Conservation (phyloP, 2,113 vertebrate genomes). For the Anolis carolinensis region DNA sequence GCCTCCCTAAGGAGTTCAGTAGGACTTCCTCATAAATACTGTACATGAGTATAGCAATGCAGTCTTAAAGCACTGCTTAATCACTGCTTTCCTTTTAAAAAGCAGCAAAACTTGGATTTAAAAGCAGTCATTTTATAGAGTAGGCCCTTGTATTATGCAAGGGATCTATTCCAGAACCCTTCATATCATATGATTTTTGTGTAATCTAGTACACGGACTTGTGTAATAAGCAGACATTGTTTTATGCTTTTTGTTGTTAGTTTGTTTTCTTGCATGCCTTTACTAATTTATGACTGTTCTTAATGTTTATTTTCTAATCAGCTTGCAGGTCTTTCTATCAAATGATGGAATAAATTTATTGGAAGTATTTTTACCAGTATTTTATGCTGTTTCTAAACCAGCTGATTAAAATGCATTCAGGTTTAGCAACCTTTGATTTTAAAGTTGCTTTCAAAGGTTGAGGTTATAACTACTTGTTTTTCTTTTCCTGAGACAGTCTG, state of each 20-base stretch:
- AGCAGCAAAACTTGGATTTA: background rate
- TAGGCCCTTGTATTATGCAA: too few relatives aligned
- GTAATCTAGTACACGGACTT: too few relatives aligned
- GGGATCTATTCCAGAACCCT: too few relatives aligned
- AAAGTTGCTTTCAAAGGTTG: background rate
- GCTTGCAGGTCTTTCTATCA: background rate
- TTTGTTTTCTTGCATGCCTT: background rate
- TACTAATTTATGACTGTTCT: background rate
- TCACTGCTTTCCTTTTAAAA: background rate
- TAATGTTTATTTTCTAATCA: background rate
- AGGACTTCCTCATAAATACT: too few relatives aligned
- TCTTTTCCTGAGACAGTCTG: too few relatives aligned
- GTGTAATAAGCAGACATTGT: too few relatives aligned
- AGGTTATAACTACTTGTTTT: too few relatives aligned
- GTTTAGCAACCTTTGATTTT: slow-evolving; percentile 12
- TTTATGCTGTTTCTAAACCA: background rate
- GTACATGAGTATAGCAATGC: background rate
- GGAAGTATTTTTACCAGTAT: background rate
- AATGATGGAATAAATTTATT: background rate
- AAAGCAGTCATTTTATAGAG: background rate
- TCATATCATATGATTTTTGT: too few relatives aligned
- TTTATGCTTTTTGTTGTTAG: background rate
- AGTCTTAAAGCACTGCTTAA: too few relatives aligned
- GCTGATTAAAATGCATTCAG: background rate
- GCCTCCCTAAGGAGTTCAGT: background rate